Percentiles rank a stretch among this genome's conserved stretches.
These are phyloP conservation scores for Sympetrum striolatum DNA, from an alignment of 2,888 invertebrate species.

Conservation along the genomic window DNA sequence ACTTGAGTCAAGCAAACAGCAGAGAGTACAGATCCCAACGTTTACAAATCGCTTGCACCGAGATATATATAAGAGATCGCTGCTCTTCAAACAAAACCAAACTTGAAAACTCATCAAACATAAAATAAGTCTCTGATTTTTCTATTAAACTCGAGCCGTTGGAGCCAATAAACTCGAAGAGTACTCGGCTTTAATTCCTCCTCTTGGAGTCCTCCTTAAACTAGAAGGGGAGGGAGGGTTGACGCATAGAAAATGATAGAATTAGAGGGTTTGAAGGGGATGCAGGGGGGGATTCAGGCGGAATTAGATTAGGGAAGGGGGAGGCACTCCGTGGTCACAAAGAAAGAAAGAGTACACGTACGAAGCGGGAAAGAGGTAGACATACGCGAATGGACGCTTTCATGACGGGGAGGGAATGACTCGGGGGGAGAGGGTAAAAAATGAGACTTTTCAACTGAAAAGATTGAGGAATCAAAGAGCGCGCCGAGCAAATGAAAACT, in stretches of 20 bases:
- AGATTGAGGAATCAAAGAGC: slow-evolving; percentile 8
- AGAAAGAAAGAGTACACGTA: background rate
- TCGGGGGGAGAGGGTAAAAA: background rate
- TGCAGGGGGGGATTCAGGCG: background rate
- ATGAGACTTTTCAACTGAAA: slow-evolving; percentile 8
- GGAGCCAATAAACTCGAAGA: too few species aligned
- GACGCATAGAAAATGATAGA: slow-evolving; percentile 35
- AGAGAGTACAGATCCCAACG: too few species aligned
- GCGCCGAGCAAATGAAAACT: slow-evolving; percentile 1
- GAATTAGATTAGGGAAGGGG: background rate
- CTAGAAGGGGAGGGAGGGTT: slow-evolving; percentile 42
- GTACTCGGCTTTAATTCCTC: too few species aligned
- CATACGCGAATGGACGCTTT: background rate
- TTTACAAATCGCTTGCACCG: too few species aligned
- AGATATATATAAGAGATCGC: too few species aligned
- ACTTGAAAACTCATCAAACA: too few species aligned
- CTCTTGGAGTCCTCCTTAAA: too few species aligned
- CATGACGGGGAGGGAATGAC: background rate
- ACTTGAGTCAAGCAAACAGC: too few species aligned
- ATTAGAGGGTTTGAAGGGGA: slow-evolving; percentile 51
- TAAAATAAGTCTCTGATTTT: too few species aligned
- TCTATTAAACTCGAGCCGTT: too few species aligned
- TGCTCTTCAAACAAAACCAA: too few species aligned
- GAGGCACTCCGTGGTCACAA: slow-evolving; percentile 3
- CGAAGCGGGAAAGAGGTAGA: background rate